phyloP scores from a whole-genome alignment of 1,140 invertebrate species.

The Zaprionus capensis region DNA sequence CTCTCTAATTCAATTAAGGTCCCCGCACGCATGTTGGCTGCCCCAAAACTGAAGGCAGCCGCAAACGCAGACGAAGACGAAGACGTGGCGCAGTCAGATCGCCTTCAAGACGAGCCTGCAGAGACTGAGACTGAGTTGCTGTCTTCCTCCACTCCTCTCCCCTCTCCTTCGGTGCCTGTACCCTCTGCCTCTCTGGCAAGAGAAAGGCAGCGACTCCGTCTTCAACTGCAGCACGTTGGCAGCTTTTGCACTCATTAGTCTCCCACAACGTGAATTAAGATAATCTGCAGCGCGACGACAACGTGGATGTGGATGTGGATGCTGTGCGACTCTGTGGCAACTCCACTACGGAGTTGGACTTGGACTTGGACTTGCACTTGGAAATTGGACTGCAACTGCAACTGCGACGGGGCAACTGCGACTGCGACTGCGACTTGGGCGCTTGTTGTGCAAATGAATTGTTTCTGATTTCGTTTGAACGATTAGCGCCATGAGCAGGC shows the following conservation, averaged over 20 bases:
- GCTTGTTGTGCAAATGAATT: slow-evolving; percentile 84
- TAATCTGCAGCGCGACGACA: slow-evolving; percentile 68
- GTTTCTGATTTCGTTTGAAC: slow-evolving; percentile 84
- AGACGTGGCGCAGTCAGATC: neutral
- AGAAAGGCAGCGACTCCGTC: slow-evolving; percentile 64
- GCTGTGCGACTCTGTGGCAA: too few relatives aligned
- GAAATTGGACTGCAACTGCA: neutral
- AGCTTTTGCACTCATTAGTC: slow-evolving; percentile 83
- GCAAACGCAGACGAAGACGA: neutral
- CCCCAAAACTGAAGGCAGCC: slow-evolving; percentile 46
- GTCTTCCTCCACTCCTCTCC: neutral
- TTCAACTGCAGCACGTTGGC: slow-evolving; percentile 38
- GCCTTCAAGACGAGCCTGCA: neutral
- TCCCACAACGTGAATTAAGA: slow-evolving; percentile 84
- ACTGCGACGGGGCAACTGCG: neutral
- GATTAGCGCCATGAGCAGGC: slow-evolving; percentile 70
- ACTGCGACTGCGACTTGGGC: slow-evolving; percentile 35
- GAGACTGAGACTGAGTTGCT: slow-evolving; percentile 10
- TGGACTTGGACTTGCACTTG: neutral
- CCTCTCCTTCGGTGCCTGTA: neutral
- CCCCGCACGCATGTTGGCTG: slow-evolving; percentile 67
- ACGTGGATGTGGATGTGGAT: slow-evolving; percentile 32
- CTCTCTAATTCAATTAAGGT: slow-evolving; percentile 78
- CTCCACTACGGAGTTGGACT: neutral
- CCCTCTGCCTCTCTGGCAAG: slow-evolving; percentile 15